Evolutionary conservation across 2,888 invertebrate species (phyloP), one percentile per base, ranked within the genome.

Genomic region (Lycophotia porphyrea): DNA sequence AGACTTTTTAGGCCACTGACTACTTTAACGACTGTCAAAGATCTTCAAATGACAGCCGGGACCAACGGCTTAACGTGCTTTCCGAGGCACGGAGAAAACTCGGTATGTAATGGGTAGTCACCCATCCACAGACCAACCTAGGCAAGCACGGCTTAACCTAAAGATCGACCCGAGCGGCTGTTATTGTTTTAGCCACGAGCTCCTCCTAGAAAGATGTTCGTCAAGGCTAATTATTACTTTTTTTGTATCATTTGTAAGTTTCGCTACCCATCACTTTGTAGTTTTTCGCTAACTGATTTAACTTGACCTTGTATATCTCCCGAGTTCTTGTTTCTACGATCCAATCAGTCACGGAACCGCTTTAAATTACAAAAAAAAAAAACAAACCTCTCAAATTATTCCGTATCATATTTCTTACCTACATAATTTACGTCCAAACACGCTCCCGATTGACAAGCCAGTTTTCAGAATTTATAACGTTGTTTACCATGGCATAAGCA

Each of bases 401-500:
- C 21, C 52, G 0, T 66, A 44, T 66, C 31, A 69, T 44, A 58
- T 70, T 83, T 39, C n/a, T 61, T 34, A 15, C 5, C 34, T 13
- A 52, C 24, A 61, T 60, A 31, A 63, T n/a, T 44, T 58, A 61
- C 60, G 8, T 66, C 2, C 27, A 27, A 75, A 68, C 13, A 71
- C 1, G 63, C 49, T 72, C 7, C 36, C 64, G 31, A 82, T 84
- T 84, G 81, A 81, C 70, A 76, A 60, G 49, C 27, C 36, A 71
- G 63, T 31, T 81, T 34, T 71, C 24, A 24, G 18, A 84, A 58
- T 76, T 82, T 70, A 67, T 79, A 82, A 74, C 61, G 65, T 68
- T 66, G 31, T 84, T 81, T 74, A 52, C 39, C 47, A 66, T 61
- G 55, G 72, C 39, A 49, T 47, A 67, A 70, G 70, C 60, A 80